These are phyloP conservation scores for Xestia xanthographa DNA, from an alignment of 2,888 invertebrate genomes.

Conservation along the genomic window DNA sequence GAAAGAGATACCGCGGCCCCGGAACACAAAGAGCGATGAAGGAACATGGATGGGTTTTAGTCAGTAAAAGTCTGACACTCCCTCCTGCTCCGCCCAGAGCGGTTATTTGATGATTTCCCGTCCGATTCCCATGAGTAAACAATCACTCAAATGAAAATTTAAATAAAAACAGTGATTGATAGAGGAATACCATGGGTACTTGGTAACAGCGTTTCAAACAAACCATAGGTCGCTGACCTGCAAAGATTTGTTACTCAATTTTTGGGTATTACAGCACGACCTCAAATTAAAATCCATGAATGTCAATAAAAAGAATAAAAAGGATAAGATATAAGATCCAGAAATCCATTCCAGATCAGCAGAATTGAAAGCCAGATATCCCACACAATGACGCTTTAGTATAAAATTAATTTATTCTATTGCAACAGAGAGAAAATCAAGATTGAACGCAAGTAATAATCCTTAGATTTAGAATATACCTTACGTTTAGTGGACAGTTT, in stretches of 20 bases:
- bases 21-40: too few relatives aligned
- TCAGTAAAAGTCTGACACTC: too few relatives aligned
- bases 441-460: conserved; percentile 45
- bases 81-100: too few relatives aligned
- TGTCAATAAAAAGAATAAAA: too few relatives aligned
- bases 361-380: conserved; percentile 27
- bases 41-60: too few relatives aligned
- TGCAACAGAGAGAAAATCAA: conserved; percentile 42
- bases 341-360: conserved; percentile 2
- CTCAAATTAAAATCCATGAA: neutral
- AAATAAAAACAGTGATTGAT: neutral
- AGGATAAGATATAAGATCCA: too few relatives aligned
- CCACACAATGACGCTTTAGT: conserved; percentile 32
- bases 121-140: too few relatives aligned
- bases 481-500: conserved; percentile 49
- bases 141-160: neutral
- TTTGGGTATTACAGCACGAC: too few relatives aligned
- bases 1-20: too few relatives aligned
- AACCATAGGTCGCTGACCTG: neutral
- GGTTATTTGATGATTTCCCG: too few relatives aligned
- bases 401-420: conserved; percentile 45
- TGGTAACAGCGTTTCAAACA: neutral
- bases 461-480: conserved; percentile 41
- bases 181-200: too few relatives aligned
- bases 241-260: neutral